Evolutionary conservation across 2,888 invertebrate genomes (phyloP).

Genomic region (Bhutanitis thaidina): DNA sequence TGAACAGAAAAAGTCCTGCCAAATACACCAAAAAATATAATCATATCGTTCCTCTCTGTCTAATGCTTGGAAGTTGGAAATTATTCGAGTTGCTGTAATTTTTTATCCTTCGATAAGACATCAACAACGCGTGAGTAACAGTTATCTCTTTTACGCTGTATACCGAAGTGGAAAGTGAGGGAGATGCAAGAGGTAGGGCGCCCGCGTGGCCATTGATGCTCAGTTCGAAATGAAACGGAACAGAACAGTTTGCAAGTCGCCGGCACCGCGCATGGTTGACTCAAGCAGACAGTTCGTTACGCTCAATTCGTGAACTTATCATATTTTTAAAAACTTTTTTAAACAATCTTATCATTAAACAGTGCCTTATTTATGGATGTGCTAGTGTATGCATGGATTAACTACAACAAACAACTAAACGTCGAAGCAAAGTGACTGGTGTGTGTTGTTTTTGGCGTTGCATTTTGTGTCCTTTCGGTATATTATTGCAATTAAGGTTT

Average conservation of each 20-base stretch:
- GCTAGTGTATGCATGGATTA: slow-evolving; percentile 70
- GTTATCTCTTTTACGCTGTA: slow-evolving; percentile 52
- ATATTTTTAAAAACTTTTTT: slow-evolving; percentile 49
- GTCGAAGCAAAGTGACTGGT: slow-evolving; percentile 52
- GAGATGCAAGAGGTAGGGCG: slow-evolving; percentile 70
- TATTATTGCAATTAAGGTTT: slow-evolving; percentile 53
- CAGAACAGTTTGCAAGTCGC: slow-evolving; percentile 73
- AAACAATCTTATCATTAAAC: slow-evolving; percentile 43
- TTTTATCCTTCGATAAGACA: slow-evolving; percentile 74
- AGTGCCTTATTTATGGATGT: slow-evolving; percentile 76
- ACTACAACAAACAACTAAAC: slow-evolving; percentile 46
- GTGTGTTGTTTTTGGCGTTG: slow-evolving; percentile 48
- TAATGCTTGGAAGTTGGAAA: slow-evolving; percentile 51
- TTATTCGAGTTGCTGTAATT: slow-evolving; percentile 70
- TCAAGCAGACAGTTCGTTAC: slow-evolving; percentile 63
- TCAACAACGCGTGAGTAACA: slow-evolving; percentile 43
- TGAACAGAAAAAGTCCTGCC: slow-evolving; percentile 64
- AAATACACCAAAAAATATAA: slow-evolving; percentile 67
- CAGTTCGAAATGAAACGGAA: slow-evolving; percentile 66
- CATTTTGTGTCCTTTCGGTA: slow-evolving; percentile 75
- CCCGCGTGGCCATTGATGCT: slow-evolving; percentile 71
- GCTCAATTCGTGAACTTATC: slow-evolving; percentile 65
- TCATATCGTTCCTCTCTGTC: slow-evolving; percentile 65
- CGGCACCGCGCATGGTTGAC: slow-evolving; percentile 72
- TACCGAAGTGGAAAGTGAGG: slow-evolving; percentile 48